A percentile compares a stretch with the other conserved stretches of the same genome.
These are phyloP conservation scores for Marronus borbonicus DNA, from an alignment of 2,888 invertebrate genomes.

Conservation along the genomic window DNA sequence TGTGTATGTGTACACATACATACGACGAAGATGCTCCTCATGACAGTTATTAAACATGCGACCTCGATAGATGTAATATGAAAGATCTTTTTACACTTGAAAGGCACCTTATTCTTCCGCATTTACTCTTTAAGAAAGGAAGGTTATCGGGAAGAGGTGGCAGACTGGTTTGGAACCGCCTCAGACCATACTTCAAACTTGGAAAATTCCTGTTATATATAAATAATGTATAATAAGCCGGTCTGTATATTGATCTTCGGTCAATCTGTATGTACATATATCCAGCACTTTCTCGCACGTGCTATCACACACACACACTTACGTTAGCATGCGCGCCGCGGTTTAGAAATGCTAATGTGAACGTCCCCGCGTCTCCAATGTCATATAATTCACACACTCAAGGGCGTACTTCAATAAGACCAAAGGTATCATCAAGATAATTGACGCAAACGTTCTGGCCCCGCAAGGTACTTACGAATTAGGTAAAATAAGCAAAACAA, in stretches of 20 bases:
- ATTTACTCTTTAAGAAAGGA: slow-evolving; percentile 15
- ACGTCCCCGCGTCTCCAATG: slow-evolving; percentile 2
- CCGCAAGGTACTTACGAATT: slow-evolving; percentile 6
- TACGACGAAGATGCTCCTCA: neutral
- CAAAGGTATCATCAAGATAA: slow-evolving; percentile 7
- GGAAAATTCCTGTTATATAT: slow-evolving; percentile 18
- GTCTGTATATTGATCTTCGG: slow-evolving; percentile 51
- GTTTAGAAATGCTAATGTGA: slow-evolving; percentile 34
- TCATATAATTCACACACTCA: slow-evolving; percentile 9
- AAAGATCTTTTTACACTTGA: neutral
- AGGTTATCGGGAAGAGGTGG: neutral
- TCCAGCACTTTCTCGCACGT: too few relatives aligned
- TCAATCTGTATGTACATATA: slow-evolving; percentile 42
- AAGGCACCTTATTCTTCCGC: slow-evolving; percentile 1
- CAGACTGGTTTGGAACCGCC: neutral
- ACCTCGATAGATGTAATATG: neutral
- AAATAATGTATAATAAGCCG: neutral
- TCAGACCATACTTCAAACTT: neutral
- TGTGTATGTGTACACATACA: neutral
- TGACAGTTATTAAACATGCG: slow-evolving; percentile 4
- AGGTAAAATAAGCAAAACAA: slow-evolving; percentile 10
- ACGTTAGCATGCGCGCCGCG: neutral
- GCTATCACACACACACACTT: neutral
- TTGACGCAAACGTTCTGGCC: neutral
- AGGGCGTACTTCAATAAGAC: neutral